Base-by-base conservation (phyloP, 2,113 vertebrate genomes). In the Polypterus bichir region DNA sequence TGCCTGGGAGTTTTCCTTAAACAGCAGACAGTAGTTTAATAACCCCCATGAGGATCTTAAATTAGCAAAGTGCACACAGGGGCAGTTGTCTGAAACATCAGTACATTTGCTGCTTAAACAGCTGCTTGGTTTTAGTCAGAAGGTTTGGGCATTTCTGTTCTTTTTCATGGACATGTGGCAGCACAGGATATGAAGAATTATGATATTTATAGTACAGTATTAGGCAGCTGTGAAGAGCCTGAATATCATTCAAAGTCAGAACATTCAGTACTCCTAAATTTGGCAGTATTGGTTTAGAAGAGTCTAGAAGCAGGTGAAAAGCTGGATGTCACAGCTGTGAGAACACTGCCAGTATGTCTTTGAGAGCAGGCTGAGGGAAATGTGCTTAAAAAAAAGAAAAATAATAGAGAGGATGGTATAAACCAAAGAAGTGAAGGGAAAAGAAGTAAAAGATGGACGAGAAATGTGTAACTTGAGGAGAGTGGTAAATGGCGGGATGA, bases 41-140 rank as follows among this genome's bases (percentile, higher is more conserved):
- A 2, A 27, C 27, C 27, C 27, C 27, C 27, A 60, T 72, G 73
- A 69, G 63, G 56, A 52, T 69, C 73, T 66, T 67, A 68, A 27
- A 73, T 70, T 69, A 72, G 70, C 59, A 54, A 65, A 64, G 48
- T 59, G 64, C 61, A 62, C 61, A 62, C 54, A 59, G 60, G 64
- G 62, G 47, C 6, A 4, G 44, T 45, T 49, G 62, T 48, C 54
- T 46, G 56, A 65, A 44, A 59, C 46, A 64, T 51, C 9, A n/a
- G 51, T 59, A 60, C 60, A 57, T 8, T 51, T 44, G 55, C 54
- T 62, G 59, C 10, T 54, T 60, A 27, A 27, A 27, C 27, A 27
- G 27, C 27, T 27, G 27, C 27, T 27, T 27, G 27, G 27, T 27
- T 27, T 27, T 27, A 27, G 27, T 27, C 27, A 27, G 27, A 27